phyloP scores from a whole-genome alignment of 2,113 vertebrate genomes.

The Agapornis roseicollis region DNA sequence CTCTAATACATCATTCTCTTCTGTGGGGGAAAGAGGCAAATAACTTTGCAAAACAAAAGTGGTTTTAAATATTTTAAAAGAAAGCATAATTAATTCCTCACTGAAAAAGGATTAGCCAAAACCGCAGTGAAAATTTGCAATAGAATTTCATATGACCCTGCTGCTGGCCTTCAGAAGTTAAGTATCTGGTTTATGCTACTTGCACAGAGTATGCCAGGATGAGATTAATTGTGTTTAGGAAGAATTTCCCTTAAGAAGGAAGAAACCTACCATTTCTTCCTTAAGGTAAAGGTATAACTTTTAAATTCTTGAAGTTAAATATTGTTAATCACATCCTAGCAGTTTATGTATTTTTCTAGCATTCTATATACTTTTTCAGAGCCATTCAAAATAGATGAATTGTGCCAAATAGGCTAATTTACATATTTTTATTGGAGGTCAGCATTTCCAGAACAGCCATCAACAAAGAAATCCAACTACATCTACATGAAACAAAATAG shows the following conservation, averaged over 20 bases:
- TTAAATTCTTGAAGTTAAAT: not conserved
- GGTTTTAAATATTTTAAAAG: not conserved
- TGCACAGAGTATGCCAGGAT: not conserved
- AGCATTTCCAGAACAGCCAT: not conserved
- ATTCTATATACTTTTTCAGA: not conserved
- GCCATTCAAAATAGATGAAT: not conserved
- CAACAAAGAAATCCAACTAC: not conserved
- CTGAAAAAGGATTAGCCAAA: not conserved
- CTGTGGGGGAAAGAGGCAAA: not conserved
- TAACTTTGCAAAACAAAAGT: not conserved
- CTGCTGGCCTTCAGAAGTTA: not conserved
- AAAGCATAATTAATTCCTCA: not conserved
- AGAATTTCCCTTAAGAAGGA: not conserved
- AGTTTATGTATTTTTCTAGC: not conserved
- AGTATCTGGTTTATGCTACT: not conserved
- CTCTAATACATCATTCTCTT: not conserved
- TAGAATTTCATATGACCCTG: not conserved
- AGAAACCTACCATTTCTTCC: not conserved
- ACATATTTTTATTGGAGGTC: not conserved
- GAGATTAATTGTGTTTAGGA: not conserved
- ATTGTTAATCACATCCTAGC: not conserved
- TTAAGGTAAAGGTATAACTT: not conserved
- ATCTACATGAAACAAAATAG: not conserved
- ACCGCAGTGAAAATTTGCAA: not conserved
- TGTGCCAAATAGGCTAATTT: not conserved